phyloP scores from a whole-genome alignment of 2,888 invertebrate species.

The Antheraea assamensis region DNA sequence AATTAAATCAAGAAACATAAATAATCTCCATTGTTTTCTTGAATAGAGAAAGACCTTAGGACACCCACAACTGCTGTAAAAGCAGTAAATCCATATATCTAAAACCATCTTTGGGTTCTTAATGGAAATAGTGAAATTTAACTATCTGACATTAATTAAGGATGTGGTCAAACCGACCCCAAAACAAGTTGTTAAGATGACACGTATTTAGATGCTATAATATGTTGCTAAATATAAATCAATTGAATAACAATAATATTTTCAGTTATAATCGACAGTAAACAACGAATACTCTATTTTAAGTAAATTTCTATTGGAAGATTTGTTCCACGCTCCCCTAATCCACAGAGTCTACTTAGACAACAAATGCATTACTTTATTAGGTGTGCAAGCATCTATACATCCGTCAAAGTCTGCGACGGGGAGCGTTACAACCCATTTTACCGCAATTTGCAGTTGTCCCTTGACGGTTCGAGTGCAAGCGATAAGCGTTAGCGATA shows the following conservation, averaged over 20 bases:
- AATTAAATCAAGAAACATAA: neutral
- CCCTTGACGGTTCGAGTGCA: conserved; percentile 39
- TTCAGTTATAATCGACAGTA: neutral
- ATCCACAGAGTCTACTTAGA: conserved; percentile 23
- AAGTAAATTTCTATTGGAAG: conserved; percentile 3
- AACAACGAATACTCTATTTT: neutral
- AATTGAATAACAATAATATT: neutral
- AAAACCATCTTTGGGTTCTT: neutral
- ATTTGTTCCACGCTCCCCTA: conserved; percentile 9
- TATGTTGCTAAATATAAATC: neutral
- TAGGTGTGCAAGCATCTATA: conserved; percentile 69
- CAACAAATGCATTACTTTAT: conserved; percentile 71
- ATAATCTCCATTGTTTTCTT: conserved; percentile 3
- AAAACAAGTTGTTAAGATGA: neutral
- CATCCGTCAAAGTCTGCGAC: conserved; percentile 73
- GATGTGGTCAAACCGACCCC: neutral
- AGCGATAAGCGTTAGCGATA: conserved; percentile 33
- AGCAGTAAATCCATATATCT: neutral
- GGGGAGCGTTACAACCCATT: conserved; percentile 67
- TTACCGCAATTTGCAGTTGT: conserved; percentile 74
- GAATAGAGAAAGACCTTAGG: neutral
- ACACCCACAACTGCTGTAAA: neutral
- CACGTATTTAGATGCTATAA: neutral
- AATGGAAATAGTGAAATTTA: neutral
- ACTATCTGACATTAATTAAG: no score